Evolutionary conservation across 2,797 vertebrate species (phyloP).

Genomic region (Falco concolor): DNA sequence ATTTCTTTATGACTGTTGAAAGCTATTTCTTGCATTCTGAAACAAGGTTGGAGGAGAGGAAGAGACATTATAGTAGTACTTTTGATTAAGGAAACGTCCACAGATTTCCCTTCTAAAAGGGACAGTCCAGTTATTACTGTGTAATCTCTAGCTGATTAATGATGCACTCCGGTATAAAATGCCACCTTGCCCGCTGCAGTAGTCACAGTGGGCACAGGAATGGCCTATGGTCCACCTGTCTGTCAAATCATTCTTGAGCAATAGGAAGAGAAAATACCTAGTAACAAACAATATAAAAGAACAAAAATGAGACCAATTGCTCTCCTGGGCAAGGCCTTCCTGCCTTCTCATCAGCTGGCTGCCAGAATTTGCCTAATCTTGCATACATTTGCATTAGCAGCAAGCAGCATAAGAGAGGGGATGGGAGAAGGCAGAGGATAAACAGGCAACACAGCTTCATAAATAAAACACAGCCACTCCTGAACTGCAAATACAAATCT

Average conservation of each 20-base stretch:
- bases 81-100: background rate
- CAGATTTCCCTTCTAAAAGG: background rate
- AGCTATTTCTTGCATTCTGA: background rate
- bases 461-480: background rate
- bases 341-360: constrained; percentile 5
- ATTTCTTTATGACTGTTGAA: background rate
- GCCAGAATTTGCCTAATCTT: constrained; percentile 36
- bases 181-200: background rate
- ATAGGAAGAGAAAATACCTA: background rate
- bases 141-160: background rate
- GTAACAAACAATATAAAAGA: background rate
- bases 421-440: background rate
- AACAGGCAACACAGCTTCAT: background rate
- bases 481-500: background rate
- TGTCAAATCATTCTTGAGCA: background rate
- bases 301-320: constrained; percentile 26
- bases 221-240: background rate
- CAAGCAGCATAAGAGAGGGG: background rate
- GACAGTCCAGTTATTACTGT: background rate
- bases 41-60: background rate
- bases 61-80: background rate
- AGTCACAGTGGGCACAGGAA: background rate
- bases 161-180: background rate
- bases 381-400: constrained; percentile 39
- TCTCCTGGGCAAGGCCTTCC: background rate